Percentiles rank a stretch among this genome's conserved stretches.
phyloP scores from a whole-genome alignment of 2,888 invertebrate species.

The Carterocephalus palaemon region DNA sequence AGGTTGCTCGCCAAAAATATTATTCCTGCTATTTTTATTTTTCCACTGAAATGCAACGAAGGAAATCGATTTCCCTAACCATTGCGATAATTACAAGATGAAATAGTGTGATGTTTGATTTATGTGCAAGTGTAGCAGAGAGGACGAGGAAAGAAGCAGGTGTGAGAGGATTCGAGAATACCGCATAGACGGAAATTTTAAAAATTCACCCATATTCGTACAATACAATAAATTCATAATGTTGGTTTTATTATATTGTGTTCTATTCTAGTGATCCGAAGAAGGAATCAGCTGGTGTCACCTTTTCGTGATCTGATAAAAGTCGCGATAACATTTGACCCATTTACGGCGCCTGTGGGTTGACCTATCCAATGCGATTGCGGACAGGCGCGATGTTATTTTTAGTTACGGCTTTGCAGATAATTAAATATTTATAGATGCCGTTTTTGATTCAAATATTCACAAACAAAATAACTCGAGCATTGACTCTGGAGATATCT shows the following conservation, averaged over 20 bases:
- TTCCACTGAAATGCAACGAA: conserved; percentile 53
- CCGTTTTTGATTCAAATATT: conserved; percentile 51
- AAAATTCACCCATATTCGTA: no score
- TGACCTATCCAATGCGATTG: conserved; percentile 74
- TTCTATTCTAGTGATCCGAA: conserved; percentile 34
- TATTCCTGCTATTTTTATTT: conserved; percentile 55
- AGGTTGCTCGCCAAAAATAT: conserved; percentile 51
- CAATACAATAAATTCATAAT: no score
- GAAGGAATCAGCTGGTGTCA: conserved; percentile 33
- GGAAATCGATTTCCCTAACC: conserved; percentile 38
- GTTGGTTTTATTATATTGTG: conserved; percentile 31
- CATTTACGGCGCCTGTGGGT: conserved; percentile 70
- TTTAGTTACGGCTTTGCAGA: conserved; percentile 76
- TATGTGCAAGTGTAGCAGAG: conserved; percentile 47
- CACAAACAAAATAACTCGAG: conserved; percentile 36
- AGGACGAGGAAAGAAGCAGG: conserved; percentile 51
- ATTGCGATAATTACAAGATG: conserved; percentile 52
- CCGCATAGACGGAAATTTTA: conserved; percentile 57
- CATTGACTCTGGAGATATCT: conserved; percentile 17
- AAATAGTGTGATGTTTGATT: conserved; percentile 47
- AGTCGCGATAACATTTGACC: conserved; percentile 68
- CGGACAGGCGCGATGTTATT: conserved; percentile 73
- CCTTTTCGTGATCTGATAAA: conserved; percentile 31
- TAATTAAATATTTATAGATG: conserved; percentile 75
- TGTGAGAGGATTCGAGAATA: conserved; percentile 54